Evolutionary conservation across 2,888 invertebrate species (phyloP), one percentile per base, ranked within the genome.

Genomic region (Acronicta aceris): DNA sequence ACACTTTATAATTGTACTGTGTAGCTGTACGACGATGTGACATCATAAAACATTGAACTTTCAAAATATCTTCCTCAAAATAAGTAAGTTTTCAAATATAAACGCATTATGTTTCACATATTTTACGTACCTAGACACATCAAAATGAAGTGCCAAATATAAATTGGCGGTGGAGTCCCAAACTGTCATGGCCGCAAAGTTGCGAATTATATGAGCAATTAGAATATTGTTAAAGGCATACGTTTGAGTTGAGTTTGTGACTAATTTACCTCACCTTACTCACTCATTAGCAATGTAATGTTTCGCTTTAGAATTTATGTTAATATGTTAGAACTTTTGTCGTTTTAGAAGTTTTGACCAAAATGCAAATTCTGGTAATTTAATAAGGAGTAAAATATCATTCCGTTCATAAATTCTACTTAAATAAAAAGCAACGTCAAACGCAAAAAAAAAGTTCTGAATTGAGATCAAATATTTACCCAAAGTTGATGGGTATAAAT

Each of bases 161-260:
- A 61, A 71, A 68, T 74, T 52, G 52, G 57, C 47, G 55, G 38
- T n/a, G 47, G 43, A 53, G 61, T 36, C 54, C 48, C 60, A 12
- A 72, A 77, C 66, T 74, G 72, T 76, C 75, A 77, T 49, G 63
- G 70, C 65, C 67, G 50, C 63, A 60, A 67, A 75, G 65, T 81
- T 76, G 58, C 51, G 52, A 71, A 73, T 80, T 73, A 67, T 74
- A 68, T 67, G 65, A 77, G 66, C 77, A 72, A 79, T 77, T 78
- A 70, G 27, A 74, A 72, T 71, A 74, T 76, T 56, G 74, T 38
- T 38, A 69, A 60, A 59, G 68, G 64, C 8, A 45, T 30, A 38
- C 47, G 53, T 52, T 57, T 48, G 15, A 51, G 45, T 38, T 7
- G n/a, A 61, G 57, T 57, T 65, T 51, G 21, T 61, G 55, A 49